Conservation (phyloP, 2,888 invertebrate species). For the Tetramorium bicarinatum region DNA sequence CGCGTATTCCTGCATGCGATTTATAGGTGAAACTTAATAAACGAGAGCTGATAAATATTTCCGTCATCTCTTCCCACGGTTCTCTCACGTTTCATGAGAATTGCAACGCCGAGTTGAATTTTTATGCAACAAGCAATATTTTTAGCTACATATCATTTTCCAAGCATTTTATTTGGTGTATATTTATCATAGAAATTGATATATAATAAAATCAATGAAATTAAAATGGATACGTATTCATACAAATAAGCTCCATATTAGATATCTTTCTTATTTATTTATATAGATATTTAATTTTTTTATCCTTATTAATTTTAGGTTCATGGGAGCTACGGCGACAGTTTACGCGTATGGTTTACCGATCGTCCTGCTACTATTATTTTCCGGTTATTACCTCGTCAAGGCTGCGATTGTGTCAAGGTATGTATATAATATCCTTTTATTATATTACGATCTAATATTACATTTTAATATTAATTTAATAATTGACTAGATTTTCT, state of each 20-base stretch:
- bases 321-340: conserved; percentile 87
- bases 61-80: neutral
- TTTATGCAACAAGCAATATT: neutral
- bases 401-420: conserved; percentile 88
- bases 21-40: conserved; percentile 34
- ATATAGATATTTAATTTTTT: neutral
- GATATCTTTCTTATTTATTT: neutral
- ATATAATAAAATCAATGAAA: neutral
- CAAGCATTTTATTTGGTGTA: neutral
- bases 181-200: neutral
- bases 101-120: conserved; percentile 16
- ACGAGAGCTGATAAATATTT: conserved; percentile 33
- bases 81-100: neutral
- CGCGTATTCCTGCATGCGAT: neutral
- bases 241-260: neutral
- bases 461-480: conserved; percentile 3
- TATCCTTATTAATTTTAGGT: conserved; percentile 83
- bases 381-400: conserved; percentile 87
- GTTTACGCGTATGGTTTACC: conserved; percentile 88
- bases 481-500: neutral
- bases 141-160: neutral
- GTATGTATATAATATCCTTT: conserved; percentile 62
- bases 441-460: too few relatives aligned
- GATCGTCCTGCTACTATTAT: conserved; percentile 86
- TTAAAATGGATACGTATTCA: neutral